Evolutionary conservation across 2,888 invertebrate genomes (phyloP), one percentile per base, ranked within the genome.

Genomic region (Notodonta dromedarius): DNA sequence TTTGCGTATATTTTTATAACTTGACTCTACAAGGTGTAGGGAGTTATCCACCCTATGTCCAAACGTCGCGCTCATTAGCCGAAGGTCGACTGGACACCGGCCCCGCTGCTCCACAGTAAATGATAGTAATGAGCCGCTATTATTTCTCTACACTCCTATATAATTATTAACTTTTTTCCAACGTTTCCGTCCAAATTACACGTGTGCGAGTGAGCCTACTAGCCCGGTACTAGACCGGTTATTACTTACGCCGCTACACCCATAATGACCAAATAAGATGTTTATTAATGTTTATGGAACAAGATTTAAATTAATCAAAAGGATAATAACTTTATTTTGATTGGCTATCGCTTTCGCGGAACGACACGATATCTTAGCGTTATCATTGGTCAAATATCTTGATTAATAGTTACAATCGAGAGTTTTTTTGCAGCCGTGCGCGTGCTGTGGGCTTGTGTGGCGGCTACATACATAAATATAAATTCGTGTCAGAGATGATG

Each of bases 51-150:
- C 50, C 50, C 16, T 50, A 50, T 39, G 35, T 7, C 39, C 24
- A n/a, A 32, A 54, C 39, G 14, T 7, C 24, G 73, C 67, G 75
- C 84, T 90, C 87, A 89, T 90, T 90, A 89, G 84, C 76, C 70
- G 67, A 75, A 63, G 72, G 69, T 77, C 78, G 77, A 77, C 75
- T 73, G 71, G 75, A 72, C 74, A 69, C 64, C 71, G 76, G 65
- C 67, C 65, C 65, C 63, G 65, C 66, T 65, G 58, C 60, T 71
- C 70, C 69, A 75, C 78, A 73, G 81, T 80, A 82, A 89, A 88
- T 86, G 86, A 85, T 87, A 85, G 86, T 90, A 91, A 90, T 89
- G 83, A 86, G 81, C 82, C 74, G 83, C 86, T 89, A 90, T 91
- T 89, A 90, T 85, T 82, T 75, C 82, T 82, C 79, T 78, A 79